These are phyloP conservation scores for Lissonota sp. DNA, from an alignment of 2,888 invertebrate genomes.

Conservation along the genomic window DNA sequence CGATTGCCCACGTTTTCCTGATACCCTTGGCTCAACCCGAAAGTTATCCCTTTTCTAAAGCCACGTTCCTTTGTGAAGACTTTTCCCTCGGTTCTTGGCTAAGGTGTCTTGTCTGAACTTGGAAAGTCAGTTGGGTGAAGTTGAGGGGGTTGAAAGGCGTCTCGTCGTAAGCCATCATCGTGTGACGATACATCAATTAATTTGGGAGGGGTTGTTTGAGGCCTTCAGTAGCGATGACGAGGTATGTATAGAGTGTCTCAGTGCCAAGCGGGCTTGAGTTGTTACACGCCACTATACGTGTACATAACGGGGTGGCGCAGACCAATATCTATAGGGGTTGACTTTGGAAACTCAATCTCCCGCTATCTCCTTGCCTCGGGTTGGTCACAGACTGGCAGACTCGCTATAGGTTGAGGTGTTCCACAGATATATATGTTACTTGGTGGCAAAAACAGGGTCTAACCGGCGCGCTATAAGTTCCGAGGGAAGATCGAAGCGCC, in stretches of 20 bases:
- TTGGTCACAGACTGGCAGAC: conserved; percentile 7
- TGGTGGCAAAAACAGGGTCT: conserved; percentile 30
- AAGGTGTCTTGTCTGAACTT: conserved; percentile 25
- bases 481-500: conserved; percentile 4
- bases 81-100: conserved; percentile 16
- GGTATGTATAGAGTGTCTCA: neutral
- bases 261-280: neutral
- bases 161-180: conserved; percentile 32
- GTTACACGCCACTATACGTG: neutral
- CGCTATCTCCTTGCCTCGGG: conserved; percentile 1
- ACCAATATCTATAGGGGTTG: conserved; percentile 12
- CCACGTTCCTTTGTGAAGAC: conserved; percentile 27
- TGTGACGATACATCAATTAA: conserved; percentile 59
- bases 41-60: conserved; percentile 46
- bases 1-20: neutral
- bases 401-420: conserved; percentile 9
- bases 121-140: conserved; percentile 18
- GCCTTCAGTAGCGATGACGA: neutral
- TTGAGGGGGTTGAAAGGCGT: conserved; percentile 17
- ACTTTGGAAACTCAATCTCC: conserved; percentile 54
- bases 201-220: conserved; percentile 38
- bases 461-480: neutral
- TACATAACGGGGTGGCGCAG: conserved; percentile 21
- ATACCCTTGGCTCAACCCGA: conserved; percentile 5
- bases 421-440: neutral